Conservation (phyloP, 2,888 invertebrate species). For the Trichopoda pennipes region DNA sequence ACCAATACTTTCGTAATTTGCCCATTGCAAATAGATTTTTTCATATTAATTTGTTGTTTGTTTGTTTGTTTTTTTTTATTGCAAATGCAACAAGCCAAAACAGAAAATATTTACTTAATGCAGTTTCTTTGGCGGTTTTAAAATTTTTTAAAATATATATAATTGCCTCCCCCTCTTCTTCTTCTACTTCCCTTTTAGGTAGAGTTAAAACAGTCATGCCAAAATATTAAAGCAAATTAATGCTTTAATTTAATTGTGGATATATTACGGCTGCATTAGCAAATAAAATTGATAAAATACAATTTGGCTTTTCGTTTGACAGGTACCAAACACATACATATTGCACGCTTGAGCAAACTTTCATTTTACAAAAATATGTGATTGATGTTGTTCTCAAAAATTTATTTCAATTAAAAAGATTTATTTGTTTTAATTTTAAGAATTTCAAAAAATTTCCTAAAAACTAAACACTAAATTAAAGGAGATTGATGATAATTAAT, state of each 20-base stretch:
- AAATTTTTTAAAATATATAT: slow-evolving; percentile 18
- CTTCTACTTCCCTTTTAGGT: not conserved
- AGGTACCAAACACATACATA: not conserved
- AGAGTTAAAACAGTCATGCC: slow-evolving; percentile 18
- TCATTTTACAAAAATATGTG: slow-evolving; percentile 6
- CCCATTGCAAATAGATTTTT: not conserved
- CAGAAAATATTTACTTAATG: slow-evolving; percentile 26
- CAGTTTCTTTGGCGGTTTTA: slow-evolving; percentile 18
- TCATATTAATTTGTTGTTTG: not conserved
- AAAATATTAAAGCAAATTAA: slow-evolving; percentile 16
- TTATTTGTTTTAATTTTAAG: too few relatives aligned
- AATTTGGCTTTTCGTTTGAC: slow-evolving; percentile 35
- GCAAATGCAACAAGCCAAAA: slow-evolving; percentile 53
- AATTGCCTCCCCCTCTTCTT: not conserved
- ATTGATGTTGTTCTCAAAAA: not conserved
- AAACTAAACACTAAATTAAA: too few relatives aligned
- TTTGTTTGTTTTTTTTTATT: not conserved
- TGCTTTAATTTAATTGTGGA: slow-evolving; percentile 38
- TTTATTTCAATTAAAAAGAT: too few relatives aligned
- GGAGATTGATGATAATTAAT: too few relatives aligned
- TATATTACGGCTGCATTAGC: slow-evolving; percentile 16
- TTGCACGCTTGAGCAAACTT: not conserved
- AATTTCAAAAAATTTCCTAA: too few relatives aligned
- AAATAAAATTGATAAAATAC: slow-evolving; percentile 16
- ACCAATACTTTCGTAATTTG: slow-evolving; percentile 40